Conservation (phyloP, 2,113 vertebrate species). For the Rutilus rutilus region DNA sequence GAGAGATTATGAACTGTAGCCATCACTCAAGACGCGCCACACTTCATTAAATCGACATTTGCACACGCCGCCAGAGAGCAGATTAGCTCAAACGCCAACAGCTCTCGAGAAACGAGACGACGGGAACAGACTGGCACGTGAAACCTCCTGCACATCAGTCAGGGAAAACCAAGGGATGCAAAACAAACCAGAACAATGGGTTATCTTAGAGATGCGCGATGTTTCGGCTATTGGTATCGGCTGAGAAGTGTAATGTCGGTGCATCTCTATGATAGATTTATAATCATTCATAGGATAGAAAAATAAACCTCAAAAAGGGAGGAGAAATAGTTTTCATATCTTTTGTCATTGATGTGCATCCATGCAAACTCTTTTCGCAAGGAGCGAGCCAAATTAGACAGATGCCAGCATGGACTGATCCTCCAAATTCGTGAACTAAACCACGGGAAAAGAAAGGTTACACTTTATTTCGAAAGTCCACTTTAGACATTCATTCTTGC, state of each 20-base stretch:
- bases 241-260: too few species aligned
- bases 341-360: background rate
- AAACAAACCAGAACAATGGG: background rate
- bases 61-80: slow-evolving; percentile 22
- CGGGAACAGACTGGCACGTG: background rate
- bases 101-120: background rate
- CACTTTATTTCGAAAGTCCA: too few species aligned
- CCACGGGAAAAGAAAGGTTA: background rate
- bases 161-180: background rate
- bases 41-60: slow-evolving; percentile 50
- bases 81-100: slow-evolving; percentile 32
- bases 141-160: background rate
- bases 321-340: background rate
- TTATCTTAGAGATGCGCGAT: background rate
- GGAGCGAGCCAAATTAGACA: background rate
- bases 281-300: background rate
- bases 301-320: background rate
- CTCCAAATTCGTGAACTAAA: background rate
- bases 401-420: background rate
- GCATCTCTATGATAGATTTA: too few species aligned
- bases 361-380: background rate
- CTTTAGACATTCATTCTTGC: too few species aligned
- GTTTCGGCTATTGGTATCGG: too few species aligned
- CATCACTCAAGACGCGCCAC: slow-evolving; percentile 19
- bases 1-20: slow-evolving; percentile 37